Conservation (phyloP, 2,113 vertebrate genomes). For the Tautogolabrus adspersus region DNA sequence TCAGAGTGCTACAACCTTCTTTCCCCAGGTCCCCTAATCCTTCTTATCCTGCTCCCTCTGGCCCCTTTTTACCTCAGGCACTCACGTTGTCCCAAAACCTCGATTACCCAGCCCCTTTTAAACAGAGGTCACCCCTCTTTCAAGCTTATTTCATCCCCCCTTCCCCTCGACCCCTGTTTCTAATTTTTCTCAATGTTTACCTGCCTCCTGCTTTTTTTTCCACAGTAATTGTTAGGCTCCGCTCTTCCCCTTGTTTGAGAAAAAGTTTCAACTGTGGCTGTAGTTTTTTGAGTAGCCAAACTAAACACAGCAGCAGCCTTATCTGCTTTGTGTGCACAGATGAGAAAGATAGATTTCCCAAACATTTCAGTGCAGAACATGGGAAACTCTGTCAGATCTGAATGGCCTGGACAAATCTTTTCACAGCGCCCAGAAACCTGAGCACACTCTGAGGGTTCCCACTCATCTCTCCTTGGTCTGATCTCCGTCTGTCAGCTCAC, state of each 20-base stretch:
- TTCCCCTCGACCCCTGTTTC: slow-evolving; percentile 28
- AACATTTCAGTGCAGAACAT: slow-evolving; percentile 84
- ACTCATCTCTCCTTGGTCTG: slow-evolving; percentile 85
- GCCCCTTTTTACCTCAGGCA: slow-evolving; percentile 54
- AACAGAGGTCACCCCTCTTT: slow-evolving; percentile 67
- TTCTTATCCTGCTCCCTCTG: slow-evolving; percentile 57
- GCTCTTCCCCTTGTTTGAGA: slow-evolving; percentile 84
- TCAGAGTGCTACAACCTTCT: slow-evolving; percentile 60
- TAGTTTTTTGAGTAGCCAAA: slow-evolving; percentile 83
- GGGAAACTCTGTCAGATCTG: slow-evolving; percentile 88
- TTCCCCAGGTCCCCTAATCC: slow-evolving; percentile 60
- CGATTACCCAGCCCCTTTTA: slow-evolving; percentile 61
- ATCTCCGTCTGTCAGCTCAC: slow-evolving; percentile 87
- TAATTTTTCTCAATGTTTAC: slow-evolving; percentile 43
- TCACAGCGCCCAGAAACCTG: slow-evolving; percentile 89
- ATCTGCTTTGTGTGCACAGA: slow-evolving; percentile 52
- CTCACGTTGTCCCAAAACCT: slow-evolving; percentile 51
- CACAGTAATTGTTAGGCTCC: slow-evolving; percentile 66
- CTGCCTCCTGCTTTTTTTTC: slow-evolving; percentile 56
- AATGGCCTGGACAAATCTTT: slow-evolving; percentile 89
- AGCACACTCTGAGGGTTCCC: slow-evolving; percentile 85
- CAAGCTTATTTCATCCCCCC: slow-evolving; percentile 55
- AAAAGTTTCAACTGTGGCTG: slow-evolving; percentile 84
- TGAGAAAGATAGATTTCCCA: slow-evolving; percentile 86
- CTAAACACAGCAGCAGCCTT: slow-evolving; percentile 58